Percentiles rank a stretch among this genome's conserved stretches.
Conservation (phyloP, 2,888 invertebrate species). For the Petrolisthes cinctipes region DNA sequence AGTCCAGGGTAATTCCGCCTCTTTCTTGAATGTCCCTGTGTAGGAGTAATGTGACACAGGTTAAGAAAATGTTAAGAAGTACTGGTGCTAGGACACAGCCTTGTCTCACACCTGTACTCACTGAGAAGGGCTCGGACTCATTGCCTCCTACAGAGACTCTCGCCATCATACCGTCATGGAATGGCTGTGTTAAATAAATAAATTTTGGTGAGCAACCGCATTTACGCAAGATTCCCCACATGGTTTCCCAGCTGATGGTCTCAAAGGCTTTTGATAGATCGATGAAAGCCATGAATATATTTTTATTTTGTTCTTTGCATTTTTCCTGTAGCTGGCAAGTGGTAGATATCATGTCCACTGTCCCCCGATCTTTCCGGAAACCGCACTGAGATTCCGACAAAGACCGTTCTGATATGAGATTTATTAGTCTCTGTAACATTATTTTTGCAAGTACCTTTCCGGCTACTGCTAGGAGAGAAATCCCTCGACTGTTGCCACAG, state of each 20-base stretch:
- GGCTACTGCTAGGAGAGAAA: background rate
- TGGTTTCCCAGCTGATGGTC: background rate
- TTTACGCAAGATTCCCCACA: background rate
- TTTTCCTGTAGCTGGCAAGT: constrained; percentile 18
- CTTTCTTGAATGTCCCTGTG: too few species aligned
- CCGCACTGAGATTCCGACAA: constrained; percentile 6
- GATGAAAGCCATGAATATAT: background rate
- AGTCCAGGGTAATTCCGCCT: too few species aligned
- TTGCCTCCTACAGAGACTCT: background rate
- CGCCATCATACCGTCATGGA: constrained; percentile 20
- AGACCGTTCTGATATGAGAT: background rate
- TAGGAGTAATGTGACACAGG: too few species aligned
- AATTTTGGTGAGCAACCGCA: background rate
- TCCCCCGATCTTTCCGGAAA: background rate
- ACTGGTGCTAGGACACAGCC: constrained; percentile 9
- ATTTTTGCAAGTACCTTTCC: background rate
- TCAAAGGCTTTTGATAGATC: constrained; percentile 12
- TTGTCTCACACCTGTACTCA: background rate
- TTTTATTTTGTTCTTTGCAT: background rate
- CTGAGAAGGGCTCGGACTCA: background rate
- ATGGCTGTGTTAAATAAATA: background rate
- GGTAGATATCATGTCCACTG: constrained; percentile 16
- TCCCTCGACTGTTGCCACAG: constrained; percentile 3
- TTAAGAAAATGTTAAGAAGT: background rate
- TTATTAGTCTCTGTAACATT: background rate